Percentiles rank a stretch among this genome's conserved stretches.
Conservation (phyloP, 2,797 vertebrate species). For the Cuculus canorus region DNA sequence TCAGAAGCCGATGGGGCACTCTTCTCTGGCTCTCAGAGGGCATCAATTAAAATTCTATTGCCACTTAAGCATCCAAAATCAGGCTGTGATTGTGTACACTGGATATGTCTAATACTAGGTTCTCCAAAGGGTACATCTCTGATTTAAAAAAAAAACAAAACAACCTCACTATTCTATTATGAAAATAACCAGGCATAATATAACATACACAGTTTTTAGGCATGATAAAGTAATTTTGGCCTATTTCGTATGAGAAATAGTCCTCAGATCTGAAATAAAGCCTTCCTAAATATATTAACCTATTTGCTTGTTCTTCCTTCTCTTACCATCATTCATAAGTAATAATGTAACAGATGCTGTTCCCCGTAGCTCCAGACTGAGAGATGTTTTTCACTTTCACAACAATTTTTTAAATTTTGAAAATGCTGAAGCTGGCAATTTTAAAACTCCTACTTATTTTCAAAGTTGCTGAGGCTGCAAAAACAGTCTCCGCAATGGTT, state of each 20-base stretch:
- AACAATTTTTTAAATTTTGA: constrained; percentile 9
- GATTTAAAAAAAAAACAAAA: not conserved
- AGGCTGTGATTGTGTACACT: not conserved
- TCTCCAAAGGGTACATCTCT: not conserved
- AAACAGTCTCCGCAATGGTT: not conserved
- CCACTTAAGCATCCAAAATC: not conserved
- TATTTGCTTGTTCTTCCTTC: not conserved
- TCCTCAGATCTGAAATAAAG: constrained; percentile 50
- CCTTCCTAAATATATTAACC: constrained; percentile 8
- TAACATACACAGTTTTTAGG: constrained; percentile 41
- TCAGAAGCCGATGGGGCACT: not conserved
- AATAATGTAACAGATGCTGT: not conserved
- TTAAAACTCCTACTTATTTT: constrained; percentile 1
- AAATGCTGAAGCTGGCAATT: constrained; percentile 24
- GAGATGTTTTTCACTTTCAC: constrained; percentile 1
- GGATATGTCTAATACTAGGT: not conserved
- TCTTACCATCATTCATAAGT: not conserved
- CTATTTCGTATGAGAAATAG: constrained; percentile 57
- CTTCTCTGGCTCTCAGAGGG: not conserved
- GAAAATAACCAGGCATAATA: constrained; percentile 43
- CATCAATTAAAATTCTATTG: not conserved
- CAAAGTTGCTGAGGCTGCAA: constrained; percentile 19
- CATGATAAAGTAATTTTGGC: constrained; percentile 40
- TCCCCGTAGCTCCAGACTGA: not conserved
- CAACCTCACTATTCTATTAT: constrained; percentile 20